Evolutionary conservation across 2,797 vertebrate genomes (phyloP).

Genomic region (Notolabrus celidotus): DNA sequence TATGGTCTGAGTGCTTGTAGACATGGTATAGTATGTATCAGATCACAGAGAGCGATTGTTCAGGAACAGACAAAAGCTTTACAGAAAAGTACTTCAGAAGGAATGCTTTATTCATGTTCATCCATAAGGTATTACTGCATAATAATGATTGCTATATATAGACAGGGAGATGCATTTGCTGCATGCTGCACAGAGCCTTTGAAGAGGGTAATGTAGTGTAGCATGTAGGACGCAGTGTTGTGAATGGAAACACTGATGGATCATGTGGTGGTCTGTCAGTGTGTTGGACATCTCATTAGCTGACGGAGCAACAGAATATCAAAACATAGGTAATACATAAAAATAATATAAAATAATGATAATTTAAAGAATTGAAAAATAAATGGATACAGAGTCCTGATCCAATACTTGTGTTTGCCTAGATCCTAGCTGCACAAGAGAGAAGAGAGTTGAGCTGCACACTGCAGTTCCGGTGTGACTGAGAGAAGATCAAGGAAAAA

Average conservation of each 20-base stretch:
- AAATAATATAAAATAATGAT: not conserved
- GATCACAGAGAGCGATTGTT: slow-evolving; percentile 44
- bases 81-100: slow-evolving; percentile 28
- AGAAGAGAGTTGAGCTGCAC: too few species aligned
- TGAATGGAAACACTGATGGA: slow-evolving; percentile 31
- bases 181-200: slow-evolving; percentile 35
- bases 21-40: slow-evolving; percentile 28
- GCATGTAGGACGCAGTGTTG: slow-evolving; percentile 40
- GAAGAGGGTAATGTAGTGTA: slow-evolving; percentile 25
- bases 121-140: slow-evolving; percentile 67
- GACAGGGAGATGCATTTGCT: slow-evolving; percentile 33
- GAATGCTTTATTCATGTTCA: slow-evolving; percentile 58
- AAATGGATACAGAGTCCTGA: too few species aligned
- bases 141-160: slow-evolving; percentile 73
- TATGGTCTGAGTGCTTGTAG: slow-evolving; percentile 31
- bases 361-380: too few species aligned
- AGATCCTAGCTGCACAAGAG: too few species aligned
- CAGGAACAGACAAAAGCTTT: slow-evolving; percentile 29
- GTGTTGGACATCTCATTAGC: not conserved
- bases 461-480: too few species aligned
- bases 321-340: not conserved
- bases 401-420: too few species aligned
- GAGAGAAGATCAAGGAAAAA: too few species aligned
- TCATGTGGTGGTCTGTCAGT: slow-evolving; percentile 16
- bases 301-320: not conserved